phyloP scores from a whole-genome alignment of 53 echinoderm and acorn worm species.

The Arbacia lixula region DNA sequence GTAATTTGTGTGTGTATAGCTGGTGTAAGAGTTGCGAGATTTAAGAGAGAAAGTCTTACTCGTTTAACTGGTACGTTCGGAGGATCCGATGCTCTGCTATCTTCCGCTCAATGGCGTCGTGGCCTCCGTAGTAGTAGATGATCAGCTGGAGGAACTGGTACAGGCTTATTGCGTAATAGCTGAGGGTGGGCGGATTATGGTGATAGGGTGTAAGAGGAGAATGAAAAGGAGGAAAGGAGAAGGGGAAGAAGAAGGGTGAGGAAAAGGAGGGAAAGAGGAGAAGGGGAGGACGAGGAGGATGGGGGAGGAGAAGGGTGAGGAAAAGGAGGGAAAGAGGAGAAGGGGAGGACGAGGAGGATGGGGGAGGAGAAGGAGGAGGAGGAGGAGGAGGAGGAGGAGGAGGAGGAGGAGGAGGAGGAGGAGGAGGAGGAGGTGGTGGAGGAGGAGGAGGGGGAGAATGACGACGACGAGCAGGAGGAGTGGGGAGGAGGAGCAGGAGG shows the following conservation, averaged over 20 bases:
- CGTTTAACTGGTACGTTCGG: not conserved
- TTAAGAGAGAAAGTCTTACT: conserved; percentile 11
- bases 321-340: not conserved
- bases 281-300: not conserved
- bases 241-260: not conserved
- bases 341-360: not conserved
- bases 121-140: conserved; percentile 74
- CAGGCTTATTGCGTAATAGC: conserved; percentile 61
- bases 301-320: not conserved
- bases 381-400: not conserved
- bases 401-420: not conserved
- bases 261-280: not conserved
- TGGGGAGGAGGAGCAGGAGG: not conserved
- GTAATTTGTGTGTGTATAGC: too few relatives aligned
- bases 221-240: not conserved
- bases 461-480: not conserved
- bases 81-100: conserved; percentile 56
- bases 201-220: not conserved
- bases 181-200: not conserved
- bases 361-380: not conserved
- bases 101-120: conserved; percentile 65
- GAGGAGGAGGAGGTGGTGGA: not conserved
- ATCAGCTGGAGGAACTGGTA: conserved; percentile 57
- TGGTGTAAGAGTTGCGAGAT: too few relatives aligned
- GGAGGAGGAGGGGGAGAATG: not conserved